Base-by-base conservation (phyloP, 2,888 invertebrate species). In the Carpatolechia fugitivella region DNA sequence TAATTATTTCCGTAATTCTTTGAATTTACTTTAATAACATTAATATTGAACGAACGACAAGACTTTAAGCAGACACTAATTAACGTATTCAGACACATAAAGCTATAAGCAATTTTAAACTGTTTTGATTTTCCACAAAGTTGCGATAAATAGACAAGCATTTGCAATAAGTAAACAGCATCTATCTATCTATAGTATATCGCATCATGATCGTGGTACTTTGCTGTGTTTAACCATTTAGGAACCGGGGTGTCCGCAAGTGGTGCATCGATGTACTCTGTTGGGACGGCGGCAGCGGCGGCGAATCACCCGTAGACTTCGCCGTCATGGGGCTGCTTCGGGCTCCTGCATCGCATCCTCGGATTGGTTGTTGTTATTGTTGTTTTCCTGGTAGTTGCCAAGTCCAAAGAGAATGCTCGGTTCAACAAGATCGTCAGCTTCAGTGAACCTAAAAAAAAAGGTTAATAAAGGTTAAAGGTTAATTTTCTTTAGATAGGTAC, bases 361-460 rank as follows among this genome's bases (percentile, higher is more conserved):
- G 6, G 36, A 33, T 2, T 33, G 46, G 30, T 51, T 55, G 11
- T 41, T 41, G 13, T 52, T 55, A 7, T 44, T 44, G 13, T 55
- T 55, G 8, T 46, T 7, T 30, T 55, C 55, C n/a, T 47, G 29
- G n/a, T 20, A 24, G 16, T 41, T 18, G 29, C 46, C 50, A 8
- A 38, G 16, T 1, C 49, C 35, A 24, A 49, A 20, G 7, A 49
- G 7, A 35, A 49, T 20, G 18, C 35, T 36, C 11, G 49, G 49
- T 18, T 49, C 49, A 1, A 49, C 49, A 6, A 49, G 35, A 18
- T 49, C 30, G 7, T 49, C 49, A 30, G 35, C 20, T 35, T 49
- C 49, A 18, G 7, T 35, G 18, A 35, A 49, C 5, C 49, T 49
- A 18, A 18, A 31, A 47, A 30, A 20, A 14, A 20, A 24, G n/a